Base-by-base conservation (phyloP, 2,888 invertebrate genomes). In the Hypsopygia costalis region DNA sequence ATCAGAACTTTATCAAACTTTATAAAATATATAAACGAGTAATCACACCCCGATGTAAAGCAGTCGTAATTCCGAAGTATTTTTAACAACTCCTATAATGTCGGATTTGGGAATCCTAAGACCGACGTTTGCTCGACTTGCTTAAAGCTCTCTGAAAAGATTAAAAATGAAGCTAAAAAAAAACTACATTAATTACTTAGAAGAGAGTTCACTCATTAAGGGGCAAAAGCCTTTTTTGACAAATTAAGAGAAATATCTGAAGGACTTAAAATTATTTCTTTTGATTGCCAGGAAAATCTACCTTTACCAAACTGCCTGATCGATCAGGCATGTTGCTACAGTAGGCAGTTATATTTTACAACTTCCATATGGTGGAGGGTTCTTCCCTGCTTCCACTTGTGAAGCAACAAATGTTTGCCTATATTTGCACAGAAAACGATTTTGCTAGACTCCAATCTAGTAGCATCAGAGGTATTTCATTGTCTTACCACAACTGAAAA, bases 401-500 rank as follows among this genome's bases (percentile, higher is more conserved):
- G 1, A 29, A 20, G 34, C n/a, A 41, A 29, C 33, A 33, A n/a
- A 8, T 41, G 11, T 34, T 33, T 29, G 36, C 41, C 46, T 44
- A 40, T 46, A 43, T 39, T 55, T 42, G 42, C 25, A 37, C 29
- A 8, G 34, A 42, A 37, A 36, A 29, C 11, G 21, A 35, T 28
- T 21, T 36, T 29, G 3, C 9, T 6, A 34, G 34, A 55, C 9
- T 51, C 58, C 11, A 56, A 58, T 47, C 50, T 64, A 52, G 62
- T 65, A 34, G 44, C 57, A 35, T 52, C 54, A 33, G 55, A 55
- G 20, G 45, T 65, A 30, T 49, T 53, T 43, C 49, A 64, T 43
- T 7, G 37, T 1, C 20, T 30, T 7, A 31, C 8, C 6, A 22
- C 8, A 30, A 31, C 31, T 1, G 31, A 38, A 8, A 38, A 38